A percentile compares a stretch with the other conserved stretches of the same genome.
phyloP scores from a whole-genome alignment of 2,888 invertebrate species.

The Nebria brevicollis region DNA sequence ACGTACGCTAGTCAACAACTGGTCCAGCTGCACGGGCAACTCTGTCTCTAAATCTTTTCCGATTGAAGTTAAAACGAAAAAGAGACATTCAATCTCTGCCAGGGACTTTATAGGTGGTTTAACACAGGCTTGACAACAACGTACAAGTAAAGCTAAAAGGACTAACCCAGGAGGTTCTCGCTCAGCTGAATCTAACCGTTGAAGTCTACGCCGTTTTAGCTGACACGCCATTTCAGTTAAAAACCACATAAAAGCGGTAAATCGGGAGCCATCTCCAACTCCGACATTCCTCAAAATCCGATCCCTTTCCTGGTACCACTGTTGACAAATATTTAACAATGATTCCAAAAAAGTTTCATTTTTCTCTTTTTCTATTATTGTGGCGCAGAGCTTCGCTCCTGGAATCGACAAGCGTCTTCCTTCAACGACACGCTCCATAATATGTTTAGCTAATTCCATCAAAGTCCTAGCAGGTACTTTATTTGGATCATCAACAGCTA shows the following conservation, averaged over 20 bases:
- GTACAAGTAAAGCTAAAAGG: conserved; percentile 83
- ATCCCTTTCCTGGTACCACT: conserved; percentile 88
- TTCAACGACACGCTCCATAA: conserved; percentile 84
- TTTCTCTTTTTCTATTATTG: conserved; percentile 87
- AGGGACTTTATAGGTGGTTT: conserved; percentile 83
- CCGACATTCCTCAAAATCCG: conserved; percentile 69
- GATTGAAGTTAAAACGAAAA: conserved; percentile 88
- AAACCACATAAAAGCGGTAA: conserved; percentile 88
- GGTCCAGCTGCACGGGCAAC: conserved; percentile 82
- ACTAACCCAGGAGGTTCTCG: conserved; percentile 77
- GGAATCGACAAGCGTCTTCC: conserved; percentile 82
- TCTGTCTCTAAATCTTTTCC: conserved; percentile 88
- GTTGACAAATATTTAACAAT: conserved; percentile 87
- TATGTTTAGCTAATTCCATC: conserved; percentile 86
- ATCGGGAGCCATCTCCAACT: conserved; percentile 74
- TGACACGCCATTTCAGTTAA: conserved; percentile 91
- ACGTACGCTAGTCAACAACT: conserved; percentile 80
- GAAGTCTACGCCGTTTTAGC: conserved; percentile 75
- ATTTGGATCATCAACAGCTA: conserved; percentile 85
- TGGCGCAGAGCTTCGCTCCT: conserved; percentile 85
- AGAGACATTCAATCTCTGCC: conserved; percentile 87
- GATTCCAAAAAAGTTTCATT: conserved; percentile 91
- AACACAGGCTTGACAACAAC: conserved; percentile 90
- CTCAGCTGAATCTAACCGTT: conserved; percentile 66
- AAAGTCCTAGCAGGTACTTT: conserved; percentile 76